Evolutionary conservation across 1,140 invertebrate genomes (phyloP).

Genomic region (Ceratosolen fusciceps): DNA sequence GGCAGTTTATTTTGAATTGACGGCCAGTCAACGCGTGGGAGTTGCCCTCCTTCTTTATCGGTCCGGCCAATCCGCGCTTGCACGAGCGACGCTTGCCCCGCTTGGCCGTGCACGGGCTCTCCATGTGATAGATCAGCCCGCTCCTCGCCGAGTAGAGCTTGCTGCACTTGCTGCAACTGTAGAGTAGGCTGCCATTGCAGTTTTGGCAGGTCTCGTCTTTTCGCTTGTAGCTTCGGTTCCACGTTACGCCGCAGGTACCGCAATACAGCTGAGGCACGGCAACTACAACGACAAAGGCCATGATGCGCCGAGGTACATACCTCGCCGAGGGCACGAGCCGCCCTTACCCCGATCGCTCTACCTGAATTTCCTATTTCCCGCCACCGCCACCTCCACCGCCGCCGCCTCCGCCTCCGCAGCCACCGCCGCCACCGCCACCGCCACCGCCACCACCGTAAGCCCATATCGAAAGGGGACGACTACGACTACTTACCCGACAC

Average conservation of each 20-base stretch:
- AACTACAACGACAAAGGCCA: too few relatives aligned
- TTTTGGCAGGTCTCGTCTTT: background rate
- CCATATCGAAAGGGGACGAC: too few relatives aligned
- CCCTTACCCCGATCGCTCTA: too few relatives aligned
- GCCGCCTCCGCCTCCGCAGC: too few relatives aligned
- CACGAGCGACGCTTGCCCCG: background rate
- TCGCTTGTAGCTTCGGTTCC: background rate
- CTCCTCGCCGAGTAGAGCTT: background rate
- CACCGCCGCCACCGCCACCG: too few relatives aligned
- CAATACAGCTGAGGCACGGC: background rate
- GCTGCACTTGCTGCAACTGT: background rate
- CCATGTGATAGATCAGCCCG: background rate
- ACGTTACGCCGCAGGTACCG: background rate
- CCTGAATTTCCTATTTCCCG: too few relatives aligned
- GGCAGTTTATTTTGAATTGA: background rate
- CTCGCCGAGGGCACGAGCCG: too few relatives aligned
- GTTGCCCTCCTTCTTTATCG: too few relatives aligned
- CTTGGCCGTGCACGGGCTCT: background rate
- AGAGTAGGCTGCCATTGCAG: background rate
- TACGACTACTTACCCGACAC: background rate
- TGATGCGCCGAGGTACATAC: too few relatives aligned
- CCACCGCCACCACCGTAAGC: too few relatives aligned
- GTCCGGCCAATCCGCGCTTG: background rate
- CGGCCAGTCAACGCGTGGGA: background rate
- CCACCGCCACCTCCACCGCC: too few relatives aligned